Evolutionary conservation across 2,797 vertebrate species (phyloP).

Genomic region (Smutsia gigantea): DNA sequence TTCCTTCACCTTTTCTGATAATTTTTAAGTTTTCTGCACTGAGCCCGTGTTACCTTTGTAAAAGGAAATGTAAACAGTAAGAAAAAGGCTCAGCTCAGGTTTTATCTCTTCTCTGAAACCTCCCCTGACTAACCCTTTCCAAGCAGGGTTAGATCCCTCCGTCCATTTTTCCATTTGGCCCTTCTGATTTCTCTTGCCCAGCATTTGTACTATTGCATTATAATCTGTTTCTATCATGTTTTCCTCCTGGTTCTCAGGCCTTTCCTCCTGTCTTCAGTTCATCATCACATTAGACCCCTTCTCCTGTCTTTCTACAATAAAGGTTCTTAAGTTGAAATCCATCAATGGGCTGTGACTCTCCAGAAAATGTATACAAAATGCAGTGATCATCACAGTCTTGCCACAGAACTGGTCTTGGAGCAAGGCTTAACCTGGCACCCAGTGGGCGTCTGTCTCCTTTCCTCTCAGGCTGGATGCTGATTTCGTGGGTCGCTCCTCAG

Average conservation of each 20-base stretch:
- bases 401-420: background rate
- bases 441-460: background rate
- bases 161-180: background rate
- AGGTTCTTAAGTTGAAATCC: background rate
- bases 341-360: background rate
- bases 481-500: too few species aligned
- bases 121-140: background rate
- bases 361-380: background rate
- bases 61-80: constrained; percentile 4
- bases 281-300: background rate
- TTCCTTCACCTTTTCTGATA: background rate
- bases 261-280: background rate
- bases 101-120: background rate
- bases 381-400: background rate
- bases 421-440: background rate
- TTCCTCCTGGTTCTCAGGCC: background rate
- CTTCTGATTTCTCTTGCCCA: background rate
- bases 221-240: background rate
- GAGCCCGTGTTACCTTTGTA: background rate
- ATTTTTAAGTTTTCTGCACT: background rate
- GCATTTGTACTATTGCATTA: background rate
- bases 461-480: background rate
- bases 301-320: background rate
- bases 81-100: background rate
- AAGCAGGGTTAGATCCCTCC: background rate